Conservation (phyloP, 2,113 vertebrate species). For the Anolis sagrei region DNA sequence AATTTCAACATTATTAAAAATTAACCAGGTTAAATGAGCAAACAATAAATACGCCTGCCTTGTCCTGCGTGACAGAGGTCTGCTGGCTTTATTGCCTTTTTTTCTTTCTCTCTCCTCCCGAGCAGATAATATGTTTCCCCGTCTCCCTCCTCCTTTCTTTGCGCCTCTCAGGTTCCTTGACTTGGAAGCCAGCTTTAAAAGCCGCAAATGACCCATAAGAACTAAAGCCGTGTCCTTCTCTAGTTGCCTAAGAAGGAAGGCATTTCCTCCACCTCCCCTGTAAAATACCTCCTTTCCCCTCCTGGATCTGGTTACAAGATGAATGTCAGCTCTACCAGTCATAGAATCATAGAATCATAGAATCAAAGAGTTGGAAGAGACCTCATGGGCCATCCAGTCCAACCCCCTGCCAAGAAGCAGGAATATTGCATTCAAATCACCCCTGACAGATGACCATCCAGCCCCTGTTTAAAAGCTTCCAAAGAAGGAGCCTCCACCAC, state of each 20-base stretch:
- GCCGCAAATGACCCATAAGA: conserved; percentile 6
- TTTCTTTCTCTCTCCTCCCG: conserved; percentile 55
- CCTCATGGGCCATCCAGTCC: too few relatives aligned
- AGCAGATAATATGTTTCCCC: not conserved
- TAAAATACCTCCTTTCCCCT: not conserved
- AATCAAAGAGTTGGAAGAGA: too few relatives aligned
- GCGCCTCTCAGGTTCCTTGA: conserved; percentile 19
- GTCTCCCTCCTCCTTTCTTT: conserved; percentile 4
- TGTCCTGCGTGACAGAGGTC: conserved; percentile 69
- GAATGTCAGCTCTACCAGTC: too few relatives aligned
- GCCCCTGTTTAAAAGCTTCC: too few relatives aligned
- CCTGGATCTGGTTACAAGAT: not conserved
- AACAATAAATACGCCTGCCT: conserved; percentile 76
- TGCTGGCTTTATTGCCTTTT: conserved; percentile 66
- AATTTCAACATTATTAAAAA: conserved; percentile 86
- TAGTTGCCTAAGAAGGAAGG: not conserved
- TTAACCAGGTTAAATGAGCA: conserved; percentile 83
- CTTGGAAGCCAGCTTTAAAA: not conserved
- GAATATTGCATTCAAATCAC: too few relatives aligned
- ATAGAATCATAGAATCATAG: too few relatives aligned
- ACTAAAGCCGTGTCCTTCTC: not conserved
- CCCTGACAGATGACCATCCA: too few relatives aligned
- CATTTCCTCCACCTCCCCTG: not conserved
- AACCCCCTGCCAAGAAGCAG: too few relatives aligned
- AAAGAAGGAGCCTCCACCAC: too few relatives aligned